These are phyloP conservation scores for Rhagoletis pomonella DNA, from an alignment of 1,140 invertebrate species.

Conservation along the genomic window DNA sequence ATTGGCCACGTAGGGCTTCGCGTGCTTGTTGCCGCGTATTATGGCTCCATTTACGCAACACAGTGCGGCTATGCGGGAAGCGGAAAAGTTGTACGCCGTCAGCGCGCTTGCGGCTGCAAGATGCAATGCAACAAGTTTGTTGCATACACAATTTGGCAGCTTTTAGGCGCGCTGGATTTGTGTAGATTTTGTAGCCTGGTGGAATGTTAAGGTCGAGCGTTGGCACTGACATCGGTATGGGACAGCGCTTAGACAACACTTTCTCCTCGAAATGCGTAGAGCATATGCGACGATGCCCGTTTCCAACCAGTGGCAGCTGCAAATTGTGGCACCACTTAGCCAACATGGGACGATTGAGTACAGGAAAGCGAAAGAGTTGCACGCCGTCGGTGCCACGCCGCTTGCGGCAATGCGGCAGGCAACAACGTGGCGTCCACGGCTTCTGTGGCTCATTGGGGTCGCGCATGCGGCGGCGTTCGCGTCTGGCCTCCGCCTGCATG, in stretches of 20 bases:
- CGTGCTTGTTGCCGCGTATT: constrained; percentile 66
- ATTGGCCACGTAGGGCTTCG: constrained; percentile 61
- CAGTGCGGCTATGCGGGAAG: constrained; percentile 65
- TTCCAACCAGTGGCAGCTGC: constrained; percentile 66
- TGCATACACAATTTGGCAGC: constrained; percentile 66
- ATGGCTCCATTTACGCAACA: constrained; percentile 70
- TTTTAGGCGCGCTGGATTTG: constrained; percentile 69
- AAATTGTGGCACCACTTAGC: constrained; percentile 71
- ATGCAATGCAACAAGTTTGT: constrained; percentile 69
- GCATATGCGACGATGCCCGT: constrained; percentile 66
- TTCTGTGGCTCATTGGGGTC: constrained; percentile 1
- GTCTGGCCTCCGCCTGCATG: constrained; percentile 57
- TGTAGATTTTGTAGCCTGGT: constrained; percentile 69
- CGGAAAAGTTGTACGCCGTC: constrained; percentile 71
- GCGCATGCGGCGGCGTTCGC: constrained; percentile 40
- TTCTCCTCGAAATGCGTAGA: constrained; percentile 69
- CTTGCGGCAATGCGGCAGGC: constrained; percentile 69
- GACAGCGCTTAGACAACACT: constrained; percentile 69
- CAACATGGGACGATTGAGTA: constrained; percentile 67
- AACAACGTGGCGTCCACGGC: constrained; percentile 70
- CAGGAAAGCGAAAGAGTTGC: constrained; percentile 69
- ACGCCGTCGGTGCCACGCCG: constrained; percentile 66
- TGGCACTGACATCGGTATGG: constrained; percentile 68
- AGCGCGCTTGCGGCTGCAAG: constrained; percentile 64
- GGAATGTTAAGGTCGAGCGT: constrained; percentile 68